Conservation (phyloP, 2,888 invertebrate species). For the Erpobdella octoculata region DNA sequence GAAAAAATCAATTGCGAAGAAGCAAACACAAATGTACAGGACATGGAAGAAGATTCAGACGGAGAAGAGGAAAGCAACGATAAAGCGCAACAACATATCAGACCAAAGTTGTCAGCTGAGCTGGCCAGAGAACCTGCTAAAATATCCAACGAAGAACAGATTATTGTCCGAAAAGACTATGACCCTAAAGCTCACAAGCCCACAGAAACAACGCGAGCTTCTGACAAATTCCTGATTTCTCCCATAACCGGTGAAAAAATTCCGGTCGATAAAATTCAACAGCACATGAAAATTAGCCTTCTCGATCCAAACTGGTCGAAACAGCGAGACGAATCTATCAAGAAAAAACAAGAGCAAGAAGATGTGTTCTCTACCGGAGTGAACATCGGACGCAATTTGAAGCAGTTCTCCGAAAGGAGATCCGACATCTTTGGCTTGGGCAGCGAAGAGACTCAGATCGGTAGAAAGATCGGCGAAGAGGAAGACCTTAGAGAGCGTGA, state of each 20-base stretch:
- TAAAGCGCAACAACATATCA: slow-evolving; percentile 20
- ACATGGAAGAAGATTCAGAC: slow-evolving; percentile 44
- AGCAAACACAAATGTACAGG: slow-evolving; percentile 37
- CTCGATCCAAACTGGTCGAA: slow-evolving; percentile 96
- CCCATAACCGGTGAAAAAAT: slow-evolving; percentile 97
- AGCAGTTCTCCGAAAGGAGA: slow-evolving; percentile 91
- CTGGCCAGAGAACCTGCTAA: slow-evolving; percentile 38
- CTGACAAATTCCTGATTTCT: slow-evolving; percentile 68
- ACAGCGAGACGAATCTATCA: slow-evolving; percentile 80
- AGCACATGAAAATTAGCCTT: slow-evolving; percentile 86
- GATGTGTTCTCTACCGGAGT: slow-evolving; percentile 62
- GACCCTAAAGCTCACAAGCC: slow-evolving; percentile 86
- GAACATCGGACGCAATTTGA: slow-evolving; percentile 90
- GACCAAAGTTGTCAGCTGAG: slow-evolving; percentile 23
- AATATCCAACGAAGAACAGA: slow-evolving; percentile 64
- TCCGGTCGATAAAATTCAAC: slow-evolving; percentile 89
- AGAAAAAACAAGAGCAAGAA: slow-evolving; percentile 81
- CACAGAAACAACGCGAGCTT: slow-evolving; percentile 71
- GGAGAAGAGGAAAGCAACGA: slow-evolving; percentile 40
- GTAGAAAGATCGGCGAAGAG: slow-evolving; percentile 68
- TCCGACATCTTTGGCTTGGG: slow-evolving; percentile 99
- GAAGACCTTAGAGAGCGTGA: slow-evolving; percentile 61
- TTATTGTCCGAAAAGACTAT: slow-evolving; percentile 87
- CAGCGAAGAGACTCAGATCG: slow-evolving; percentile 92
- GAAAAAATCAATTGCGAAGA: no score